Percentiles rank a stretch among this genome's conserved stretches.
phyloP scores from a whole-genome alignment of 2,797 vertebrate genomes.

The Falco cherrug region DNA sequence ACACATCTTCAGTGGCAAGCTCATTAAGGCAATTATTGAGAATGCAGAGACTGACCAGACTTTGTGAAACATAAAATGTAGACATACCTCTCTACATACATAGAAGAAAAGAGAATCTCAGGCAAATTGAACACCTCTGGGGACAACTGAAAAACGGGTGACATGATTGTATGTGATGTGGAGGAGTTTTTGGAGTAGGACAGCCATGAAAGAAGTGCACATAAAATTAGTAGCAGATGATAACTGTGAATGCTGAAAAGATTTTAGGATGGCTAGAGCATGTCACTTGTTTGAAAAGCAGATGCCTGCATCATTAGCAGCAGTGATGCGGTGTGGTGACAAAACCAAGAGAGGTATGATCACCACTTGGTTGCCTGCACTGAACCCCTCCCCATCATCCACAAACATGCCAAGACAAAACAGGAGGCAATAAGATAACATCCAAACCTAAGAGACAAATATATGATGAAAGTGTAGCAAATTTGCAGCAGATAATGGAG shows the following conservation, averaged over 20 bases:
- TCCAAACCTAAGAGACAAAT: background rate
- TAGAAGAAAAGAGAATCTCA: background rate
- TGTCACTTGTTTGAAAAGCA: background rate
- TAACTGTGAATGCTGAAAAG: background rate
- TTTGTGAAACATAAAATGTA: background rate
- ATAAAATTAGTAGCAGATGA: background rate
- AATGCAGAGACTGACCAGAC: background rate
- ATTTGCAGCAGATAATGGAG: background rate
- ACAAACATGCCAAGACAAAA: background rate
- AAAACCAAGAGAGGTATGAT: background rate
- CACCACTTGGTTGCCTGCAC: rapidly evolving
- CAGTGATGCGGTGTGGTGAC: too few relatives aligned
- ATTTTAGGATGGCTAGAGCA: background rate
- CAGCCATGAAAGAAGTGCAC: background rate
- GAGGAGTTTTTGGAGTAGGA: background rate
- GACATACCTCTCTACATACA: background rate
- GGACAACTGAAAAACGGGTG: background rate
- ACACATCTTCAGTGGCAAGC: background rate
- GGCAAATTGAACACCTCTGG: background rate
- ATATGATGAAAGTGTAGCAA: background rate
- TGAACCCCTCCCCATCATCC: background rate
- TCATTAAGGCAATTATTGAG: background rate
- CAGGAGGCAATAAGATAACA: background rate
- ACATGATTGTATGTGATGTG: background rate
- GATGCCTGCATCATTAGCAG: background rate